Evolutionary conservation across 2,113 vertebrate genomes (phyloP), one percentile per base, ranked within the genome.

Genomic region (Neolamprologus variostigma): DNA sequence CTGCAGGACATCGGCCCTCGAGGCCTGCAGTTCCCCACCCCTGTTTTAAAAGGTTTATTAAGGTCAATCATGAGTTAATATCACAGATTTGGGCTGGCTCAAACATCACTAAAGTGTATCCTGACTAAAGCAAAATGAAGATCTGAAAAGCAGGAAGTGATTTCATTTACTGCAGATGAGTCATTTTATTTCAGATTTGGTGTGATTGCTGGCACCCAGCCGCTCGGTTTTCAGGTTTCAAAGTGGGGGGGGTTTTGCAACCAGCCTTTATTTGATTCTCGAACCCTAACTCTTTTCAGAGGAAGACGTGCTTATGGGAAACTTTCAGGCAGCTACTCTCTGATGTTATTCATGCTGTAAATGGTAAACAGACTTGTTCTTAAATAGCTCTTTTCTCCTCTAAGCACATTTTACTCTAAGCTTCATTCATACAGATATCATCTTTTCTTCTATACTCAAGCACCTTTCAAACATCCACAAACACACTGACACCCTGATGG

Each of bases 211-310:
- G 37, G n/a, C n/a, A 23, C 66, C 63, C 68, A 26, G 21, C 14
- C 4, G 1, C 42, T 45, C 4, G 3, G 40, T 17, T 47, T 47
- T 76, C 40, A 45, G 31, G 17, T 63, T 63, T 61, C 16, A 33
- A 61, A 61, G 28, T 17, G 57, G 0, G 1, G 0, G 3, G 1
- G 23, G 5, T 28, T 17, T 8, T 35, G 31, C 59, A 42, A 6
- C n/a, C n/a, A 42, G n/a, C 12, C 66, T 40, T 42, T 42, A 14
- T 1, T 42, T 71, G 63, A 40, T 40, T 68, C 33, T 68, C 2
- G 2, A 21, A 3, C 19, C 19, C 63, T 63, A 35, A 63, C 17
- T 66, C 33, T 1, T 35, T 63, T 37, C 23, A 31, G 16, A 76
- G 42, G 45, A 47, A 76, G 71, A 47, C 42, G 14, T 47, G 71